Conservation (phyloP, 2,113 vertebrate genomes). For the Pygoscelis antarcticus region DNA sequence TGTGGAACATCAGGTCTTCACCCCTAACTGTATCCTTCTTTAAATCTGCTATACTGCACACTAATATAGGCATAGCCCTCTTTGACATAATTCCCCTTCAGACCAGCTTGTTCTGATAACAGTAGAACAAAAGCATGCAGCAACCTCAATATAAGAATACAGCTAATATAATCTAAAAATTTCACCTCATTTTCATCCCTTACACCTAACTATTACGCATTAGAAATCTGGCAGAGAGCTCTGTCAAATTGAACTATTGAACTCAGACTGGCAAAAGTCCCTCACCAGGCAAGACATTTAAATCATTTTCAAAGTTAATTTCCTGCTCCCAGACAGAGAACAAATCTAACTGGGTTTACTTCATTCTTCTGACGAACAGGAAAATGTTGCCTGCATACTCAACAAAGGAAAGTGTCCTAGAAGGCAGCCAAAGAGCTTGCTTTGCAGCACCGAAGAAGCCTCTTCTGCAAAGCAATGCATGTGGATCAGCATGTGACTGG, state of each 20-base stretch:
- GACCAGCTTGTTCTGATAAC: background rate
- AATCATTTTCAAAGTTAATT: conserved; percentile 80
- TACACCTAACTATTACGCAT: conserved; percentile 45
- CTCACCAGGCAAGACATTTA: conserved; percentile 73
- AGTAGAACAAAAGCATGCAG: background rate
- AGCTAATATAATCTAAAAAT: conserved; percentile 40
- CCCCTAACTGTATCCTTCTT: background rate
- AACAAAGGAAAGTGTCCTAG: conserved; percentile 45
- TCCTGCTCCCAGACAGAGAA: conserved; percentile 73
- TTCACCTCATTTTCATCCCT: conserved; percentile 27
- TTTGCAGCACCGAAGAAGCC: background rate
- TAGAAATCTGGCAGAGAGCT: conserved; percentile 45
- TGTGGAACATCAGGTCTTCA: background rate
- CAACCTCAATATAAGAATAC: conserved; percentile 3
- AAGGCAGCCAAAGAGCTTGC: background rate
- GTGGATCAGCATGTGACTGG: conserved; percentile 29
- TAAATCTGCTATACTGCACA: background rate
- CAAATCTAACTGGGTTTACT: conserved; percentile 77
- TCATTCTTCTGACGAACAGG: conserved; percentile 69
- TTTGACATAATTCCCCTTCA: background rate
- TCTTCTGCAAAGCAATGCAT: background rate
- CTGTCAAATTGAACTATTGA: conserved; percentile 76
- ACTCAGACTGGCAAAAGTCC: conserved; percentile 69
- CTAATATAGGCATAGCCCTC: background rate
- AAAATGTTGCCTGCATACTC: conserved; percentile 73